Evolutionary conservation across 2,888 invertebrate genomes (phyloP).

Genomic region (Idaea biselata): DNA sequence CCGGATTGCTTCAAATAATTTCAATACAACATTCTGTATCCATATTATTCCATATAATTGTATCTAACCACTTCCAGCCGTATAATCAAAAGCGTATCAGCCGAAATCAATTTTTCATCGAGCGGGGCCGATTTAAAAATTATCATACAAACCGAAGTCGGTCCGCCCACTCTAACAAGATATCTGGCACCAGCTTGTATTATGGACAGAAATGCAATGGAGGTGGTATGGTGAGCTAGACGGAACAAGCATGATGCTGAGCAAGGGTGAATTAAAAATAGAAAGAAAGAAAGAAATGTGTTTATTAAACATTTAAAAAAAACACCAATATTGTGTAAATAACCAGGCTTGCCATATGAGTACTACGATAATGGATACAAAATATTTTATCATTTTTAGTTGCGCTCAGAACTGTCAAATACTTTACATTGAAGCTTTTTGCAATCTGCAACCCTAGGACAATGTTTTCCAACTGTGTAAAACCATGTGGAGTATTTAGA

Average conservation of each 20-base stretch:
- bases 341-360: too few species aligned
- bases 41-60: constrained; percentile 74
- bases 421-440: too few species aligned
- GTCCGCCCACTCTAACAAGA: constrained; percentile 42
- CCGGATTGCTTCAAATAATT: constrained; percentile 44
- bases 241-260: constrained; percentile 1
- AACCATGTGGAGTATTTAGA: too few species aligned
- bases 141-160: constrained; percentile 63
- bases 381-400: too few species aligned
- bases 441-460: too few species aligned
- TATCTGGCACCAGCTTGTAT: constrained; percentile 19
- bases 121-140: constrained; percentile 67
- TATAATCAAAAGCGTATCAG: constrained; percentile 77
- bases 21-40: constrained; percentile 40
- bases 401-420: too few species aligned
- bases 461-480: too few species aligned
- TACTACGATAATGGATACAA: too few species aligned
- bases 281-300: too few species aligned
- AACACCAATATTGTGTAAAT: too few species aligned
- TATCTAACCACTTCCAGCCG: constrained; percentile 65
- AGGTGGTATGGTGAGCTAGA: constrained; percentile 1
- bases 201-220: not conserved
- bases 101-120: constrained; percentile 77
- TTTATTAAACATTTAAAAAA: too few species aligned
- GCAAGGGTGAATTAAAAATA: too few species aligned